Percentiles rank a stretch among this genome's conserved stretches.
Evolutionary conservation across 2,888 invertebrate species (phyloP).

Genomic region (Lamellibrachia columna): DNA sequence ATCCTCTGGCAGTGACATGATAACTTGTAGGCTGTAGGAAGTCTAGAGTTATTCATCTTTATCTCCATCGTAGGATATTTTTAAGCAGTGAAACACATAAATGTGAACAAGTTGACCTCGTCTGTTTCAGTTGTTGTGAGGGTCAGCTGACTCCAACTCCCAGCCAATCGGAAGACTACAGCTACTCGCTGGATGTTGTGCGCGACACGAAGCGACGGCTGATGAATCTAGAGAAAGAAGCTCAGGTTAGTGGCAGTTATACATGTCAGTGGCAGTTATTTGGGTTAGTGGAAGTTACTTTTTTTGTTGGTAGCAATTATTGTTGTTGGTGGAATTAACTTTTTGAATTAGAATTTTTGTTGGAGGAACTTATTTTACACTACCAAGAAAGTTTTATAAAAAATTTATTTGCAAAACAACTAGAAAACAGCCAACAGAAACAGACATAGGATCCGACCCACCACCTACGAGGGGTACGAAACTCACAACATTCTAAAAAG

Average conservation of each 20-base stretch:
- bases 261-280: not conserved
- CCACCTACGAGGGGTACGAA: no score
- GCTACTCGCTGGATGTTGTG: conserved; percentile 56
- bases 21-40: no score
- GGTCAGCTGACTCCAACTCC: not conserved
- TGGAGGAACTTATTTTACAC: no score
- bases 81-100: not conserved
- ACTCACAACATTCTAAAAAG: no score
- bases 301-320: not conserved
- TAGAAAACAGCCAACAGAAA: no score
- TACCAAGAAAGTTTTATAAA: no score
- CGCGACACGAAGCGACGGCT: conserved; percentile 59
- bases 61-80: no score
- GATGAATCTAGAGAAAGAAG: conserved; percentile 58
- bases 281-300: not conserved
- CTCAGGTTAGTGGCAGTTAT: conserved; percentile 49
- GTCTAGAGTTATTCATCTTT: no score
- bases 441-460: no score
- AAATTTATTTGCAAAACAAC: no score
- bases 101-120: not conserved
- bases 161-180: conserved; percentile 40
- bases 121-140: conserved; percentile 10
- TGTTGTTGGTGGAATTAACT: not conserved
- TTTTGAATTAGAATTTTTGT: no score
- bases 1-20: no score